A percentile compares a stretch with the other conserved stretches of the same genome.
Evolutionary conservation across 2,888 invertebrate species (phyloP).

Genomic region (Ectemnius lituratus): DNA sequence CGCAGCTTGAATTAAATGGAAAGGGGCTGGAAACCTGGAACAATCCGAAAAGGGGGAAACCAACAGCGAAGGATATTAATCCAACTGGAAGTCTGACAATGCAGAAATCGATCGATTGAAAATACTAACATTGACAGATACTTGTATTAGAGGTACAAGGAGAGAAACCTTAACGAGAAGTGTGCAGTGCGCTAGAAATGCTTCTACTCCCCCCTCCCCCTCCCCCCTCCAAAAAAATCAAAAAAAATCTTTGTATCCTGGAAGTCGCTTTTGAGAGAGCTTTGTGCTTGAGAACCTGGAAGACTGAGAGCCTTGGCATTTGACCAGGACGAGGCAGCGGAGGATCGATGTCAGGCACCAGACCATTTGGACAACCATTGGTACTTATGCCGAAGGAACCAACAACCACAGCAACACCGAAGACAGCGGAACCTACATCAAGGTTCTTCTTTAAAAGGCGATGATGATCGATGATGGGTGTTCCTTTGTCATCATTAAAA

Average conservation of each 20-base stretch:
- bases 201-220: too few species aligned
- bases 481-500: too few species aligned
- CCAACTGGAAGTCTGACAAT: neutral
- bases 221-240: too few species aligned
- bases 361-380: constrained; percentile 90
- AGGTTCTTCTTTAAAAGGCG: constrained; percentile 75
- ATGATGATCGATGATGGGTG: too few species aligned
- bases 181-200: too few species aligned
- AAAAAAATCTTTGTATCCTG: too few species aligned
- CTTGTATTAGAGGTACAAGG: too few species aligned
- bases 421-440: constrained; percentile 44
- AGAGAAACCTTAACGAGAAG: too few species aligned
- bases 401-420: constrained; percentile 62
- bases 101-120: neutral
- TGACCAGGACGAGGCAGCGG: constrained; percentile 69
- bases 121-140: too few species aligned
- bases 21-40: neutral
- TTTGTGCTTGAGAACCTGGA: constrained; percentile 13
- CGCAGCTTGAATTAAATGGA: constrained; percentile 1
- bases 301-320: constrained; percentile 27
- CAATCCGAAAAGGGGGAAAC: neutral
- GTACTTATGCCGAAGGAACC: constrained; percentile 79
- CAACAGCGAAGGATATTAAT: neutral
- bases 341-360: constrained; percentile 80
- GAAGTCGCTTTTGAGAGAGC: constrained; percentile 29